phyloP scores from a whole-genome alignment of 2,797 vertebrate genomes.

The Craterocephalus amniculus region DNA sequence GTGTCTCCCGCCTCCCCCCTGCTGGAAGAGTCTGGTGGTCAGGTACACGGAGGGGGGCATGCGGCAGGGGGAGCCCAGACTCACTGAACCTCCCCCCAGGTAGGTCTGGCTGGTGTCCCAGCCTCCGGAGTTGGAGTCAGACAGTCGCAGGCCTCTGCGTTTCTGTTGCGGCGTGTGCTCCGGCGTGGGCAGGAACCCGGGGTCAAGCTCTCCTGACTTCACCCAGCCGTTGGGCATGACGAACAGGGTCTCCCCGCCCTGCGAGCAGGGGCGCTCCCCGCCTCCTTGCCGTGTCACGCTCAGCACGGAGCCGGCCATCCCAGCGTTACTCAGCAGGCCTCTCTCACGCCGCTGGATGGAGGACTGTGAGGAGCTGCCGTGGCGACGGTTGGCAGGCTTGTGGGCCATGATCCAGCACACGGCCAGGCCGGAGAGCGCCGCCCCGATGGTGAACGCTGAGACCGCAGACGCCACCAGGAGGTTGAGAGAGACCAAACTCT shows the following conservation, averaged over 20 bases:
- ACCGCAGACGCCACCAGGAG: conserved; percentile 94
- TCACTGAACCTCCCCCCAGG: conserved; percentile 84
- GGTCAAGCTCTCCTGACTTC: conserved; percentile 91
- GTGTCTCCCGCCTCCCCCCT: conserved; percentile 73
- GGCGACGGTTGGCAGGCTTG: conserved; percentile 84
- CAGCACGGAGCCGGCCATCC: conserved; percentile 92
- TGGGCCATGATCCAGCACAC: conserved; percentile 97
- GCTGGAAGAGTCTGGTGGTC: conserved; percentile 85
- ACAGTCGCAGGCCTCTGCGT: conserved; percentile 82
- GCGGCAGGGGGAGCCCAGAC: conserved; percentile 83
- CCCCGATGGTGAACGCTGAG: conserved; percentile 96
- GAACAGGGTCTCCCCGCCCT: conserved; percentile 88
- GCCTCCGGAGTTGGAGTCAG: conserved; percentile 84
- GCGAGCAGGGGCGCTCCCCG: conserved; percentile 77
- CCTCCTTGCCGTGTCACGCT: conserved; percentile 87
- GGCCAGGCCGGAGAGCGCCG: conserved; percentile 93
- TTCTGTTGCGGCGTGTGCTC: conserved; percentile 97
- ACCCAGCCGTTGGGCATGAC: conserved; percentile 97
- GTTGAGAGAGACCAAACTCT: conserved; percentile 94
- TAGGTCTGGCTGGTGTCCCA: conserved; percentile 94
- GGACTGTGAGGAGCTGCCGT: conserved; percentile 70
- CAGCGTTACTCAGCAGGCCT: conserved; percentile 86
- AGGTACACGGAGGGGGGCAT: conserved; percentile 86
- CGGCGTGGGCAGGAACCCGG: conserved; percentile 92
- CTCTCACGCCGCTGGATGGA: conserved; percentile 90